Conservation (phyloP, 2,113 vertebrate genomes). For the Gallinago jamesoni region DNA sequence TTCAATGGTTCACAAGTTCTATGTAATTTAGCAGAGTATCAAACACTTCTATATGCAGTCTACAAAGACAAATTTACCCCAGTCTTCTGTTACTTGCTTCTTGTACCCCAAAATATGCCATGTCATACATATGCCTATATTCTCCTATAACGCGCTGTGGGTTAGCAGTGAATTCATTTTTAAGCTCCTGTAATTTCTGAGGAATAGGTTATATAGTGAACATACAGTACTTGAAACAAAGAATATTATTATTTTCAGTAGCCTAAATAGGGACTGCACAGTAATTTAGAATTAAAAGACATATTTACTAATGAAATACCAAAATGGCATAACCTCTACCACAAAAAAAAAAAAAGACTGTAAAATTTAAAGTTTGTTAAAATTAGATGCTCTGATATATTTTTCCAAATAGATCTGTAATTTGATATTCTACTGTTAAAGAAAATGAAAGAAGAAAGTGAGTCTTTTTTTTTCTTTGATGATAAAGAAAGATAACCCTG, state of each 20-base stretch:
- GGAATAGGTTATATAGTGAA: neutral
- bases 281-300: neutral
- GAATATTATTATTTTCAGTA: neutral
- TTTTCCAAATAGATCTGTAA: neutral
- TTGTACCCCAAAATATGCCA: neutral
- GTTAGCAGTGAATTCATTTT: neutral
- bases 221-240: neutral
- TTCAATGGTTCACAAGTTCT: neutral
- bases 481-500: neutral
- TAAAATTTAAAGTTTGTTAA: neutral
- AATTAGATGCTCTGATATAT: neutral
- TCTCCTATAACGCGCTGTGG: neutral
- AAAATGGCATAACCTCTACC: neutral
- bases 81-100: neutral
- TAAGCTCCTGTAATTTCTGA: neutral
- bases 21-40: neutral
- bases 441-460: constrained; percentile 1
- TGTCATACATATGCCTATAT: neutral
- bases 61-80: neutral
- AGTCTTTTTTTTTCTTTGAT: neutral
- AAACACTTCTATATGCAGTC: neutral
- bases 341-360: neutral
- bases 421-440: neutral
- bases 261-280: neutral
- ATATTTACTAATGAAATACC: neutral